Percentiles rank a stretch among this genome's conserved stretches.
These are phyloP conservation scores for Phymanthus crucifer DNA, from an alignment of 92 coral and sea anemone species.

Conservation along the genomic window DNA sequence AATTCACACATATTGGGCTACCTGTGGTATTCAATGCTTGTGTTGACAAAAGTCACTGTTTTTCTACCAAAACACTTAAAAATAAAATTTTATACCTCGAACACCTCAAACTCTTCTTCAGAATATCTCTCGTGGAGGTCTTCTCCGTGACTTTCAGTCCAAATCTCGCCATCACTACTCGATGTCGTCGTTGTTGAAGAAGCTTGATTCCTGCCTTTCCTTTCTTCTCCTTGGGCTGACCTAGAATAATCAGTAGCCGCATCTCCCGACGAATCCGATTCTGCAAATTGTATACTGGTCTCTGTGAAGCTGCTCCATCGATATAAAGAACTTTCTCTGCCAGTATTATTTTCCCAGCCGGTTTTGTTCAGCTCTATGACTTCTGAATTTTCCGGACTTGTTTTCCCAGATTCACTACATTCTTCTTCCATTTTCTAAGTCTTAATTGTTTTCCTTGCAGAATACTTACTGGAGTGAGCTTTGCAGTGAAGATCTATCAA, in stretches of 20 bases:
- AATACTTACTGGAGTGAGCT: not conserved
- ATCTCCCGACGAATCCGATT: slow-evolving; percentile 10
- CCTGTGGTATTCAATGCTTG: not conserved
- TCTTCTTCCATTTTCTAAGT: not conserved
- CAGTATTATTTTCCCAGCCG: slow-evolving; percentile 19
- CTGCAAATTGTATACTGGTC: slow-evolving; percentile 34
- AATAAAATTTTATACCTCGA: not conserved
- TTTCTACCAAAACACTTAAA: not conserved
- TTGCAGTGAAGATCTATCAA: not conserved
- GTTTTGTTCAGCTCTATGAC: not conserved
- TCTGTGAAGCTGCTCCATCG: slow-evolving; percentile 33
- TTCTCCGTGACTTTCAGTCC: not conserved
- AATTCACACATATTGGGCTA: not conserved
- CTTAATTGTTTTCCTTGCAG: not conserved
- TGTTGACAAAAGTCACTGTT: not conserved
- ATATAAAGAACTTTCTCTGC: slow-evolving; percentile 39
- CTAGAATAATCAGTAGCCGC: not conserved
- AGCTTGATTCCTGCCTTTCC: not conserved
- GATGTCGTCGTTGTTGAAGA: slow-evolving; percentile 9
- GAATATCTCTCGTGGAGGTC: slow-evolving; percentile 1
- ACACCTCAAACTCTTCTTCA: slow-evolving; percentile 24
- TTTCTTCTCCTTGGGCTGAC: not conserved
- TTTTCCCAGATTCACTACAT: not conserved
- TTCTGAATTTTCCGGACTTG: not conserved
- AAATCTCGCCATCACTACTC: not conserved